These are phyloP conservation scores for Haliaeetus leucogaster DNA, from an alignment of 2,113 vertebrate genomes.

Conservation along the genomic window DNA sequence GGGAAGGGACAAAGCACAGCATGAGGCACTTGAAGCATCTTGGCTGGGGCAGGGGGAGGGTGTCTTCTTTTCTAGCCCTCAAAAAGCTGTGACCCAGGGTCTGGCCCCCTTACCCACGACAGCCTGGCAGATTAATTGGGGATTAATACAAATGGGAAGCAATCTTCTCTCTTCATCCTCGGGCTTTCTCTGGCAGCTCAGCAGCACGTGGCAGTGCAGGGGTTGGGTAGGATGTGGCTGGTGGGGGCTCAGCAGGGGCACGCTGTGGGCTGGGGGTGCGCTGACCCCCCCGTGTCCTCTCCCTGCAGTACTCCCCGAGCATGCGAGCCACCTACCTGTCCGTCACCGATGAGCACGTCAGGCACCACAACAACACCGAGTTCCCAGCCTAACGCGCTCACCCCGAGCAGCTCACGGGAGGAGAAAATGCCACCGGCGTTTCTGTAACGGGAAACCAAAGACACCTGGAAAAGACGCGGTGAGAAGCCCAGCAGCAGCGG, in stretches of 20 bases:
- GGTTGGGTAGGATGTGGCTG: neutral
- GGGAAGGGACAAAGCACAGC: neutral
- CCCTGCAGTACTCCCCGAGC: slow-evolving; percentile 88
- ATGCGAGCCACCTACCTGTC: slow-evolving; percentile 95
- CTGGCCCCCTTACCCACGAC: accelerated
- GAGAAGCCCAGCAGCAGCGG: accelerated
- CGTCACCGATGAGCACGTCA: slow-evolving; percentile 85
- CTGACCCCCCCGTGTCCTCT: neutral
- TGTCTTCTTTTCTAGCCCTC: neutral
- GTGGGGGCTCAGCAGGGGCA: accelerated
- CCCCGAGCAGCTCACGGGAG: neutral
- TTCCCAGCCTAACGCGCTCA: slow-evolving; percentile 75
- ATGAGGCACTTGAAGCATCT: accelerated
- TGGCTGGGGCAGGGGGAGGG: accelerated
- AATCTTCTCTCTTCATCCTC: neutral
- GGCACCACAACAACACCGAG: slow-evolving; percentile 81
- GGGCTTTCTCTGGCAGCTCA: neutral
- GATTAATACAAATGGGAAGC: neutral
- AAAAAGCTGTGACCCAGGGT: too few species aligned
- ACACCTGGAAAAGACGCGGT: neutral
- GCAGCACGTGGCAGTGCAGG: accelerated
- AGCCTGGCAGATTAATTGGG: neutral
- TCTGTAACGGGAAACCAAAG: slow-evolving; percentile 28
- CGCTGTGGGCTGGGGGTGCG: accelerated
- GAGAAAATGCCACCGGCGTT: neutral